These are phyloP conservation scores for Dynastes grantii DNA, from an alignment of 2,888 invertebrate genomes.

Conservation along the genomic window DNA sequence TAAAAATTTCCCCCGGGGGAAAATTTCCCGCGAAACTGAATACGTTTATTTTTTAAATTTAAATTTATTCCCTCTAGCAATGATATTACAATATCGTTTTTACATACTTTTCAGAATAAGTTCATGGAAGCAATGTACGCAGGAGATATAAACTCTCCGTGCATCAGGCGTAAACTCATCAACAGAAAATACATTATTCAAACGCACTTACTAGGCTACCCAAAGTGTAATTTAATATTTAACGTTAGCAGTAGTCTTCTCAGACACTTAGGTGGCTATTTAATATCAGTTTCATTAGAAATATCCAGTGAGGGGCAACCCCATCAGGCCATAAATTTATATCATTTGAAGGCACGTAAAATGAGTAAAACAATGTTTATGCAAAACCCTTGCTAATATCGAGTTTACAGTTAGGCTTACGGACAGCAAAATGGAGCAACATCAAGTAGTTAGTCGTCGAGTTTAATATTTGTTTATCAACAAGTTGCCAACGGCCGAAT, in stretches of 20 bases:
- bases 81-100: too few relatives aligned
- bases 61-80: not conserved
- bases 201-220: not conserved
- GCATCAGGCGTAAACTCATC: not conserved
- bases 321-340: not conserved
- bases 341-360: not conserved
- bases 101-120: too few relatives aligned
- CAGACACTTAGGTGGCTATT: not conserved
- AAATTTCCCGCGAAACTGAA: too few relatives aligned
- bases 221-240: conserved; percentile 9
- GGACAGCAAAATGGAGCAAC: conserved; percentile 1
- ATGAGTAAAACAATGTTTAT: conserved; percentile 28
- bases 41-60: not conserved
- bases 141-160: too few relatives aligned
- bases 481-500: conserved; percentile 42
- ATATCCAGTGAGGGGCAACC: not conserved
- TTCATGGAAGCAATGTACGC: too few relatives aligned
- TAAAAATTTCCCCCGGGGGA: too few relatives aligned
- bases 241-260: not conserved
- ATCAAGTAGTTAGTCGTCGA: conserved; percentile 13
- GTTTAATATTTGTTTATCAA: conserved; percentile 45
- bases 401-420: conserved; percentile 6
- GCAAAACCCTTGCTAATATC: conserved; percentile 14
- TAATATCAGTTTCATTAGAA: conserved; percentile 9
- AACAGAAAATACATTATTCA: not conserved